These are phyloP conservation scores for Eilema depressum DNA, from an alignment of 2,888 invertebrate species.

Conservation along the genomic window DNA sequence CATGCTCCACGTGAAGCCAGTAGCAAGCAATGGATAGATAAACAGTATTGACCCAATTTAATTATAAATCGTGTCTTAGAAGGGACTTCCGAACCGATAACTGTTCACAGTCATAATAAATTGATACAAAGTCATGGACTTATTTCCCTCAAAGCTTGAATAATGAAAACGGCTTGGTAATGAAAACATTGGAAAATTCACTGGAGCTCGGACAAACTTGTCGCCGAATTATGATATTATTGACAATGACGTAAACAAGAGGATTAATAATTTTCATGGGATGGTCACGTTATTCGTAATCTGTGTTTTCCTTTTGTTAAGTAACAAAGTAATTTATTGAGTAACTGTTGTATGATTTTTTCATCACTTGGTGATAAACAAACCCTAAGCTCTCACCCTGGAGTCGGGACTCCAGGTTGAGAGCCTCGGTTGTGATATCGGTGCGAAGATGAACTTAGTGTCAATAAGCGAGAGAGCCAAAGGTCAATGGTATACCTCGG, in stretches of 20 bases:
- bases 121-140: conserved; percentile 1
- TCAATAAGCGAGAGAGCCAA: too few species aligned
- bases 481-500: too few species aligned
- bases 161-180: conserved; percentile 4
- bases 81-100: background rate
- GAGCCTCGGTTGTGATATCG: too few species aligned
- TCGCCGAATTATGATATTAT: conserved; percentile 2
- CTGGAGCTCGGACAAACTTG: conserved; percentile 8
- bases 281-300: background rate
- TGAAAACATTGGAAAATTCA: conserved; percentile 6
- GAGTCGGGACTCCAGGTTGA: too few species aligned
- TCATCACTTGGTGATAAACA: background rate
- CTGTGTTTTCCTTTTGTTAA: background rate
- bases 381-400: too few species aligned
- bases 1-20: too few species aligned
- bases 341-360: background rate
- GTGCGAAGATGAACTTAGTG: too few species aligned
- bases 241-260: conserved; percentile 3
- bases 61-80: background rate
- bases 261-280: conserved; percentile 1
- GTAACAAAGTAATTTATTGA: background rate
- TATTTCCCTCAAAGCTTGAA: background rate
- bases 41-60: background rate
- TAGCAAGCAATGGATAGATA: background rate
- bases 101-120: background rate